A percentile compares a stretch with the other conserved stretches of the same genome.
phyloP scores from a whole-genome alignment of 1,140 invertebrate species.

The Brachionus rotundiformis region DNA sequence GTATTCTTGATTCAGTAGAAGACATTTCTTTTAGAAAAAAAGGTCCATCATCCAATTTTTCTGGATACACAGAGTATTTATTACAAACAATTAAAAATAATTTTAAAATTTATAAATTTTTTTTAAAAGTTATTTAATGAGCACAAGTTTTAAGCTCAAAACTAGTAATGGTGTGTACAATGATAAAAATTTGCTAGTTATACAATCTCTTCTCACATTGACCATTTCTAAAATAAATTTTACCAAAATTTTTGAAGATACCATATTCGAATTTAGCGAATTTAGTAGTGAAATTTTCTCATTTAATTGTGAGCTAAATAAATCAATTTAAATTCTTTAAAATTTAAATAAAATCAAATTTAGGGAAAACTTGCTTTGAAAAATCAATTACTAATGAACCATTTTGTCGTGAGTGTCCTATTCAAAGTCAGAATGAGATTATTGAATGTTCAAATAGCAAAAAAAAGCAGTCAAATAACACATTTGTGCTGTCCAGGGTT shows the following conservation, averaged over 20 bases:
- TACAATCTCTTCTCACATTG: not conserved
- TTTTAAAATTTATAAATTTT: not conserved
- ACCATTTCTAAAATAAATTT: not conserved
- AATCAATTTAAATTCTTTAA: not conserved
- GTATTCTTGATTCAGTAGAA: not conserved
- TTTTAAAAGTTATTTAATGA: slow-evolving; percentile 12
- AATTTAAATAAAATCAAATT: not conserved
- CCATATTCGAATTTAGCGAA: not conserved
- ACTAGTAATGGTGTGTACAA: not conserved
- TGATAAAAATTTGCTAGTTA: slow-evolving; percentile 13
- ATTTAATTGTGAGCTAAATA: not conserved
- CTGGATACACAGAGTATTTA: slow-evolving; percentile 26
- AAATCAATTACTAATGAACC: slow-evolving; percentile 1
- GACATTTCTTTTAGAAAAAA: not conserved
- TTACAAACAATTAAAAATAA: too few relatives aligned
- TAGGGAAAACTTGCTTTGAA: not conserved
- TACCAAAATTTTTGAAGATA: not conserved
- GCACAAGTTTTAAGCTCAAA: not conserved
- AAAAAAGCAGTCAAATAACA: not conserved
- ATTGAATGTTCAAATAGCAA: not conserved
- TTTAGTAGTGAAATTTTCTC: not conserved
- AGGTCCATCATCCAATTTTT: not conserved
- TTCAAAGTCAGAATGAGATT: not conserved
- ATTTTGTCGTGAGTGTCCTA: not conserved
- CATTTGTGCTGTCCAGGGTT: not conserved